These are phyloP conservation scores for Epinephelus coioides DNA, from an alignment of 2,797 vertebrate species.

Conservation along the genomic window DNA sequence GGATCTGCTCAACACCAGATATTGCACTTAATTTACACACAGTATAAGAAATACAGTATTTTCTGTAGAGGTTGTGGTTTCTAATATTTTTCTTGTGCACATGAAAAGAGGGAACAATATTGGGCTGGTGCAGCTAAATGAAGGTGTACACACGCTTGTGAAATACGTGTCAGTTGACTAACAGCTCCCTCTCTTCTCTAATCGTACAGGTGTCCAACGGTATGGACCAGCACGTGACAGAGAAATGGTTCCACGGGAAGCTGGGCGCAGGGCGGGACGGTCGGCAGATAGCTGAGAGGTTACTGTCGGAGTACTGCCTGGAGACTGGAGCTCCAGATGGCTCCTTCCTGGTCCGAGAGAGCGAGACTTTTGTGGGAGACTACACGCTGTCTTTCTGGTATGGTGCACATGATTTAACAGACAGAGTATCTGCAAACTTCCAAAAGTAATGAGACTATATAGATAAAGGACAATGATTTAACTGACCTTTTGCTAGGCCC, in stretches of 20 bases:
- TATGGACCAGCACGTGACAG: slow-evolving; percentile 94
- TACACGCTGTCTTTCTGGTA: slow-evolving; percentile 99
- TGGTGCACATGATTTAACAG: background rate
- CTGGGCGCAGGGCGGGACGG: slow-evolving; percentile 95
- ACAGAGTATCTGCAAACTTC: background rate
- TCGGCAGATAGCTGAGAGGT: slow-evolving; percentile 94
- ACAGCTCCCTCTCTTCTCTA: background rate
- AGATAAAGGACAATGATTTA: no score
- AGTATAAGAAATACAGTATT: background rate
- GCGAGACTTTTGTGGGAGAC: slow-evolving; percentile 98
- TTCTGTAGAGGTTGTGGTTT: background rate
- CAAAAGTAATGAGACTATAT: no score
- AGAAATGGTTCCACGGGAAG: slow-evolving; percentile 99
- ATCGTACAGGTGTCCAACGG: slow-evolving; percentile 89
- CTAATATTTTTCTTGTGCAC: background rate
- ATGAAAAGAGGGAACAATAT: background rate
- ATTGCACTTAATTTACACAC: background rate
- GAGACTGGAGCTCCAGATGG: slow-evolving; percentile 96
- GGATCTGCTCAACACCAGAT: background rate
- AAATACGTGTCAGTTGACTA: background rate
- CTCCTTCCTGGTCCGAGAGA: slow-evolving; percentile 98
- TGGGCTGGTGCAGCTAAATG: background rate
- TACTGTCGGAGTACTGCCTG: slow-evolving; percentile 95
- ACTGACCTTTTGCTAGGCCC: no score
- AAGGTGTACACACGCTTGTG: background rate